phyloP scores from a whole-genome alignment of 2,797 vertebrate genomes.

The Siniperca obscura region DNA sequence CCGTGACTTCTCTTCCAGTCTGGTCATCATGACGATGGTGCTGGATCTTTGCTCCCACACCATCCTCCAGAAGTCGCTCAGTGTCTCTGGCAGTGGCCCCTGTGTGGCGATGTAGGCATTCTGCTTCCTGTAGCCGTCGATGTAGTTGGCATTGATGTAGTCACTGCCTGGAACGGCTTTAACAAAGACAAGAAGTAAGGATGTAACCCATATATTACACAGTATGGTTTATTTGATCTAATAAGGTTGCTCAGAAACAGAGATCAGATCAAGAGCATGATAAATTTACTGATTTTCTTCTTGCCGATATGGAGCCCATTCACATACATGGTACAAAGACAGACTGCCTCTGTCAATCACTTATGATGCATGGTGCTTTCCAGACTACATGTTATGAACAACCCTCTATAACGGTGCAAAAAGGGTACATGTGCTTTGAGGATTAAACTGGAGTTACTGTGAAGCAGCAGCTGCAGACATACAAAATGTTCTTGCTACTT shows the following conservation, averaged over 20 bases:
- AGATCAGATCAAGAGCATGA: conserved; percentile 8
- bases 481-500: conserved; percentile 21
- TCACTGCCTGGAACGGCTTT: conserved; percentile 88
- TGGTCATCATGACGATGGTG: conserved; percentile 99
- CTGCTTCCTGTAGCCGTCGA: conserved; percentile 98
- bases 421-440: background rate
- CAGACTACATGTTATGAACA: conserved; percentile 10
- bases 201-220: background rate
- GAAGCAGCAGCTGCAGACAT: conserved; percentile 17
- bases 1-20: conserved; percentile 95
- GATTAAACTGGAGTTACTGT: conserved; percentile 12
- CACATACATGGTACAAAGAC: conserved; percentile 3
- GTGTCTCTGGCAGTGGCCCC: conserved; percentile 96
- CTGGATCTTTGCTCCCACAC: conserved; percentile 97
- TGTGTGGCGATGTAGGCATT: conserved; percentile 99
- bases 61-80: conserved; percentile 99
- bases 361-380: background rate
- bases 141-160: conserved; percentile 98
- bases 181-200: background rate
- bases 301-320: too few species aligned
- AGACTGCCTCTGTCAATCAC: conserved; percentile 3
- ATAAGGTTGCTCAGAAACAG: conserved; percentile 11
- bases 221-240: background rate
- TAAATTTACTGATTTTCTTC: background rate
- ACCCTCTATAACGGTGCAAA: conserved; percentile 4